These are phyloP conservation scores for Aurelia aurita DNA, from an alignment of 30 jellyfish, hydroid and myxozoan species.

Conservation along the genomic window DNA sequence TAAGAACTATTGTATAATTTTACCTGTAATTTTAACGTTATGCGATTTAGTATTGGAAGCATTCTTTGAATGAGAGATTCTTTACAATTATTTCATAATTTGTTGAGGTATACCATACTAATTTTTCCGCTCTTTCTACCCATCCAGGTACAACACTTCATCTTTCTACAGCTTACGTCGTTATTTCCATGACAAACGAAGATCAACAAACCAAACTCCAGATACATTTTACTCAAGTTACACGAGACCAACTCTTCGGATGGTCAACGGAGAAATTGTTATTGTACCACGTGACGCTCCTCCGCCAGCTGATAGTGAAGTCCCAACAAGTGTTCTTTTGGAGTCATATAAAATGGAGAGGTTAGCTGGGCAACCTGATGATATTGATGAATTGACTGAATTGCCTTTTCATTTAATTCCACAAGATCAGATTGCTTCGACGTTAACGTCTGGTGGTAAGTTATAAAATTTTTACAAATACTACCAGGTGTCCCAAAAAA, in stretches of 20 bases:
- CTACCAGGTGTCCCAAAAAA: too few species aligned
- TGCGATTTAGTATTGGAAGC: too few species aligned
- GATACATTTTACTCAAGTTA: constrained; percentile 54
- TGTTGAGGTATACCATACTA: too few species aligned
- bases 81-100: background rate
- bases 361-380: background rate
- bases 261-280: constrained; percentile 66
- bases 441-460: constrained; percentile 42
- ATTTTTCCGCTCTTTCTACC: too few species aligned
- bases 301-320: constrained; percentile 34
- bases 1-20: too few species aligned
- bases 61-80: too few species aligned
- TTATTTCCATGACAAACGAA: constrained; percentile 24
- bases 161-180: constrained; percentile 50
- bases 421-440: constrained; percentile 23
- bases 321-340: constrained; percentile 4
- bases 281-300: constrained; percentile 52
- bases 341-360: constrained; percentile 22
- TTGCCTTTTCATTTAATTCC: constrained; percentile 53
- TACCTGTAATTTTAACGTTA: too few species aligned
- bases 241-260: constrained; percentile 55
- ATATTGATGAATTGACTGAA: constrained; percentile 20
- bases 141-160: constrained; percentile 18
- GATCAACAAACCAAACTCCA: constrained; percentile 29
- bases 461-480: too few species aligned